These are phyloP conservation scores for Dryobota labecula DNA, from an alignment of 2,888 invertebrate genomes.

Conservation along the genomic window DNA sequence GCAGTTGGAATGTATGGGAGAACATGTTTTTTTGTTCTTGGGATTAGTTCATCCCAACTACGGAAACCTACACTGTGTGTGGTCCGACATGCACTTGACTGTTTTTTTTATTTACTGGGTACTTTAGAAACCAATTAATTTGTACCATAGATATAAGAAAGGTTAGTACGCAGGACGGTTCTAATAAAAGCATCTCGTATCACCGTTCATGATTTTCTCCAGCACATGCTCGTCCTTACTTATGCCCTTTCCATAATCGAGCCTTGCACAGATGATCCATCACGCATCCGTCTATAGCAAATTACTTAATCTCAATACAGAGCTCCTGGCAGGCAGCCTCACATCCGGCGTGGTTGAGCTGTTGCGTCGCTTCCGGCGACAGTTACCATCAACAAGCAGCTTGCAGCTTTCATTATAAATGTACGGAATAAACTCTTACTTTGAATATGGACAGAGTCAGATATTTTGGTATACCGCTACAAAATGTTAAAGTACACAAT, in stretches of 20 bases:
- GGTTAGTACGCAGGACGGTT: too few relatives aligned
- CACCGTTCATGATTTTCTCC: background rate
- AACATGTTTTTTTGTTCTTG: too few relatives aligned
- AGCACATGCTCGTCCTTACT: background rate
- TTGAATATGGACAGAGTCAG: background rate
- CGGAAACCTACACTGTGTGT: too few relatives aligned
- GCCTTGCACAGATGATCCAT: background rate
- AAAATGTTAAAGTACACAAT: background rate
- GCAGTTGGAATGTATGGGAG: too few relatives aligned
- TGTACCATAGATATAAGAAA: too few relatives aligned
- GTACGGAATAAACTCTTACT: conserved; percentile 7
- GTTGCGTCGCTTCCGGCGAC: conserved; percentile 33
- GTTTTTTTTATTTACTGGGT: too few relatives aligned
- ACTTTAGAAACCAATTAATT: too few relatives aligned
- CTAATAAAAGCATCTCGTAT: too few relatives aligned
- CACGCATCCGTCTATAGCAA: conserved; percentile 5
- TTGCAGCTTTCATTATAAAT: conserved; percentile 34
- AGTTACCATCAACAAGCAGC: conserved; percentile 16
- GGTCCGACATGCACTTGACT: too few relatives aligned
- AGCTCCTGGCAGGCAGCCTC: conserved; percentile 1
- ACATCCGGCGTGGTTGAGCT: conserved; percentile 31
- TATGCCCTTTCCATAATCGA: background rate
- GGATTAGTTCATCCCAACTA: too few relatives aligned
- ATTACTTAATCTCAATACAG: conserved; percentile 31
- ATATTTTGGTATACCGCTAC: background rate